Evolutionary conservation across 1,140 invertebrate genomes (phyloP).

Genomic region (Temnothorax curvispinosus): DNA sequence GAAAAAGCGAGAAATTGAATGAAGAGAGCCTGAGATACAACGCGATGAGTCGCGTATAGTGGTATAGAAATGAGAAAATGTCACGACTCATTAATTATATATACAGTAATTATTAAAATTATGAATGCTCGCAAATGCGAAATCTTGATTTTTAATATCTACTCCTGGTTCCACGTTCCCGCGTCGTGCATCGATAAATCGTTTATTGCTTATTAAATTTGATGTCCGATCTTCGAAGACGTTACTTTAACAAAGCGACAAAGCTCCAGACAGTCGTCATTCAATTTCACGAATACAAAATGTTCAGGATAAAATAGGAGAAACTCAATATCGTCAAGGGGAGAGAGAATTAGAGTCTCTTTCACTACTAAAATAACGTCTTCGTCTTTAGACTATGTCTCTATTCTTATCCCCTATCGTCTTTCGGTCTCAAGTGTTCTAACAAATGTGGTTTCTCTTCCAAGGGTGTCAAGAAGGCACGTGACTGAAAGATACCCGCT

Average conservation of each 20-base stretch:
- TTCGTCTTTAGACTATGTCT: neutral
- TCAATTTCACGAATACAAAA: neutral
- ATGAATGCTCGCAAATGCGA: neutral
- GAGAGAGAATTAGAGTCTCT: neutral
- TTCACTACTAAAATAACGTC: neutral
- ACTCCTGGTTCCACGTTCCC: neutral
- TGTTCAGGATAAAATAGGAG: neutral
- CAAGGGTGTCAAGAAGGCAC: constrained; percentile 70
- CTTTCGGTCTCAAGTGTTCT: neutral
- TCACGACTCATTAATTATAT: constrained; percentile 1
- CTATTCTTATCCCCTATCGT: neutral
- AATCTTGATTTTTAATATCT: neutral
- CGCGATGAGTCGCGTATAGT: neutral
- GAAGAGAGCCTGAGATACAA: neutral
- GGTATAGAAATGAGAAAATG: neutral
- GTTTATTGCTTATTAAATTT: constrained; percentile 34
- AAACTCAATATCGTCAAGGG: neutral
- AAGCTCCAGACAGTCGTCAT: neutral
- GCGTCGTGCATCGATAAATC: neutral
- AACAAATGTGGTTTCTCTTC: constrained; percentile 56
- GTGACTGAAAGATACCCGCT: constrained; percentile 67
- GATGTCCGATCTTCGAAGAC: neutral
- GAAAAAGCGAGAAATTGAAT: neutral
- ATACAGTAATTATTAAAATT: constrained; percentile 2
- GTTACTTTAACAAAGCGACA: constrained; percentile 7